Evolutionary conservation across 2,113 vertebrate species (phyloP).

Genomic region (Urocolius indicus): DNA sequence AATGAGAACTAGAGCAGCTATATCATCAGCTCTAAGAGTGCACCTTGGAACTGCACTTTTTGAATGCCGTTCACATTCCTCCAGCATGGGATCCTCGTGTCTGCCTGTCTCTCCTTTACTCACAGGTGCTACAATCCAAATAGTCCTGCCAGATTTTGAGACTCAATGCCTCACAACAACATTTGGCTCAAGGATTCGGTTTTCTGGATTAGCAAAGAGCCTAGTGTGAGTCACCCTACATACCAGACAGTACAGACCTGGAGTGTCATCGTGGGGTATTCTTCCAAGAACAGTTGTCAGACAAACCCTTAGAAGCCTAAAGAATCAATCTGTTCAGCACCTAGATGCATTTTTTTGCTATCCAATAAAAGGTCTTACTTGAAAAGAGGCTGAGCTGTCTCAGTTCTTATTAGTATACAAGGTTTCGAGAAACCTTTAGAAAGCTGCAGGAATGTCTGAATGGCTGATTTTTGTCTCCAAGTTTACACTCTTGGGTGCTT

Average conservation of each 20-base stretch:
- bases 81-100: not conserved
- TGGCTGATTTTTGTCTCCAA: not conserved
- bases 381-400: not conserved
- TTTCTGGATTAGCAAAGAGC: not conserved
- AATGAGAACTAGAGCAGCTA: not conserved
- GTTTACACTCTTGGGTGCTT: not conserved
- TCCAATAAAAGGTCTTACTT: not conserved
- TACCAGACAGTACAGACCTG: not conserved
- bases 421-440: not conserved
- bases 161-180: fast-evolving
- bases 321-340: not conserved
- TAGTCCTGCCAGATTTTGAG: not conserved
- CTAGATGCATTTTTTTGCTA: not conserved
- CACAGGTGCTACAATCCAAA: not conserved
- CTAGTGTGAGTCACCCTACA: not conserved
- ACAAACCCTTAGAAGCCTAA: not conserved
- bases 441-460: not conserved
- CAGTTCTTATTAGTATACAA: not conserved
- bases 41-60: not conserved
- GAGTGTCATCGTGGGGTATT: not conserved
- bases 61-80: not conserved
- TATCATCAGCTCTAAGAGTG: not conserved
- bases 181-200: not conserved
- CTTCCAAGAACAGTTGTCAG: not conserved
- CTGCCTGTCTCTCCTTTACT: not conserved